phyloP scores from a whole-genome alignment of 2,888 invertebrate species.

The Tridacna gigas region DNA sequence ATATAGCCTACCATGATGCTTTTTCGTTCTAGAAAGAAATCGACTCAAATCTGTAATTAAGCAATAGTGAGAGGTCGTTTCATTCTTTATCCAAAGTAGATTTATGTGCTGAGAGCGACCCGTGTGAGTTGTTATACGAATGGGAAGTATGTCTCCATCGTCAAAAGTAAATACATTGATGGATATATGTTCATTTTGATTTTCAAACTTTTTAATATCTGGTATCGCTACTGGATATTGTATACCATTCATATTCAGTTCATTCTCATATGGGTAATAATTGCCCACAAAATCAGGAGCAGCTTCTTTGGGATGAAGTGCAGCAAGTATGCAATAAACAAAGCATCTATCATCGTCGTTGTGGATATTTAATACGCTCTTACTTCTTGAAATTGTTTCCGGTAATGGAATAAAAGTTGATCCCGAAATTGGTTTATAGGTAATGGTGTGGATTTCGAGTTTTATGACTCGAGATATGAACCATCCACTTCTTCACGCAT shows the following conservation, averaged over 20 bases:
- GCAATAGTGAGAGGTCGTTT: conserved; percentile 33
- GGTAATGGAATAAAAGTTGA: conserved; percentile 44
- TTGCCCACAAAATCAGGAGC: background rate
- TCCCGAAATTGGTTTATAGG: conserved; percentile 37
- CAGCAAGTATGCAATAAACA: conserved; percentile 33
- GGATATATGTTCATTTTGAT: conserved; percentile 9
- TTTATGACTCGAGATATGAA: conserved; percentile 33
- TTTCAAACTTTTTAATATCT: conserved; percentile 21
- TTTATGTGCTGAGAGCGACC: conserved; percentile 1
- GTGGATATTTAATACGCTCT: conserved; percentile 35
- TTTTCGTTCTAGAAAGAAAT: conserved; percentile 23
- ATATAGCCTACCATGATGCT: background rate
- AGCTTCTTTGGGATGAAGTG: conserved; percentile 1
- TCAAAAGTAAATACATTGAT: conserved; percentile 19
- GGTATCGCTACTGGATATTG: conserved; percentile 15
- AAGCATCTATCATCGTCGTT: conserved; percentile 47
- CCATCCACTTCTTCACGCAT: conserved; percentile 43
- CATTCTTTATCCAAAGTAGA: background rate
- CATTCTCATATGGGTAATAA: conserved; percentile 14
- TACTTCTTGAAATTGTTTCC: conserved; percentile 18
- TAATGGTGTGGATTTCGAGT: conserved; percentile 44
- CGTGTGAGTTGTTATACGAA: conserved; percentile 3
- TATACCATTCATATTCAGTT: conserved; percentile 29
- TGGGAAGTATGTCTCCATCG: conserved; percentile 11
- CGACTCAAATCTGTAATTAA: conserved; percentile 27